Base-by-base conservation (phyloP, 2,888 invertebrate genomes). In the Xylota sylvarum region DNA sequence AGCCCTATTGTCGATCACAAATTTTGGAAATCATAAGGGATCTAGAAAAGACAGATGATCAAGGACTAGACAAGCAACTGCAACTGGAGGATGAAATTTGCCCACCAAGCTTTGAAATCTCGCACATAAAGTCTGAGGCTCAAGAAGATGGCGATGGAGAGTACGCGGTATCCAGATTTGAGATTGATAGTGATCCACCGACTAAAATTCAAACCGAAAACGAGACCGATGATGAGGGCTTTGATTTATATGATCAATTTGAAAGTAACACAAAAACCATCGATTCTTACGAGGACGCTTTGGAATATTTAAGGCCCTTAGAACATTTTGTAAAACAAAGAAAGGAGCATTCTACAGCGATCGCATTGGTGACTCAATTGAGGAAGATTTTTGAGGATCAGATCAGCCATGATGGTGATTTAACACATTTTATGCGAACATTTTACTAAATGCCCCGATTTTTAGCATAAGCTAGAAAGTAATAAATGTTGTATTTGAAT, bases 221-320 rank as follows among this genome's bases (percentile, higher is more conserved):
- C 3, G 4, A 40, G 3, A 40, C 12, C 4, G n/a, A 14, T 1
- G 43, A 6, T 43, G 14, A 14, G 6, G 5, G 1, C 6, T 5
- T 43, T 3, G 1, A 43, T n/a, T 40, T 10, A 3, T 4, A 14
- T 6, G 14, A 5, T 43, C 43, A 43, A 6, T 5, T 12, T 40
- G 40, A 40, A 4, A n/a, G n/a, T n/a, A 4, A 40, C 5, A 5
- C 4, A 1, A 58, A 19, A 2, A 37, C 4, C 4, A 37, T 58
- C 19, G 12, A 17, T 19, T 58, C 37, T 4, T 37, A 58, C 19
- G 37, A 12, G 23, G 37, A 37, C 0, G 58, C 58, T 0, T 37
- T 58, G 23, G 37, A 58, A 12, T 58, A 58, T 23, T 37, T 58
- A 12, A 58, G 37, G n/a, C 58, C 58, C 0, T 23, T 58, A n/a